Base-by-base conservation (phyloP, 2,888 invertebrate genomes). In the Yponomeuta malinellus region DNA sequence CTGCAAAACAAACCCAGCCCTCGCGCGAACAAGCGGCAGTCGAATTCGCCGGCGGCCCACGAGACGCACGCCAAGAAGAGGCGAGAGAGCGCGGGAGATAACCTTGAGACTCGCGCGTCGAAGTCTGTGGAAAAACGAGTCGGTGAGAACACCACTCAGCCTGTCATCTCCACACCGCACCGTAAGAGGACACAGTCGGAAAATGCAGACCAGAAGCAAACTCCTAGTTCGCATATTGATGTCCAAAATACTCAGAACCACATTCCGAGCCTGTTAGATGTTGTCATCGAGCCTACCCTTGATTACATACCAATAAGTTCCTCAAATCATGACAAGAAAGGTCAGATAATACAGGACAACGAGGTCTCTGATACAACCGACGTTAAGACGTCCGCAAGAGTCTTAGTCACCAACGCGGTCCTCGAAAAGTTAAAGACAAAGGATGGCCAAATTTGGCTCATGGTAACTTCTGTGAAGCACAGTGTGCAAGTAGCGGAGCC, bases 361-460 rank as follows among this genome's bases (percentile, higher is more conserved):
- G 89, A 91, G 77, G 90, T 92, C 3, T 90, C 91, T 0, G 90
- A 91, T 68, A 89, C 91, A 0, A 91, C 88, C 71, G 87, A 89
- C 69, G 83, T 81, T 1, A 77, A 89, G 31, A 85, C 87, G 5
- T 83, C 88, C 2, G 92, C 93, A 0, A 89, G 93, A 72, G 92
- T 94, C 68, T 90, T 93, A 74, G 80, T 94, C 76, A 89, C 91
- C 0, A 83, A 84, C 37, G 90, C 92, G 43, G 85, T 93, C 68
- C 85, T 85, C 69, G 88, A 89, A 23, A 89, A 88, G 75, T 79
- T 94, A 3, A 85, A 89, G 48, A 86, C 89, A 10, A 83, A 87
- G 0, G 88, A 90, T 4, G 94, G 94, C 5, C 82, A 83, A 31
- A 75, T 79, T 8, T 94, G 93, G 86, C 75, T 94, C 10, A 80